Conservation (phyloP, 2,113 vertebrate genomes). For the Thamnophis sirtalis region DNA sequence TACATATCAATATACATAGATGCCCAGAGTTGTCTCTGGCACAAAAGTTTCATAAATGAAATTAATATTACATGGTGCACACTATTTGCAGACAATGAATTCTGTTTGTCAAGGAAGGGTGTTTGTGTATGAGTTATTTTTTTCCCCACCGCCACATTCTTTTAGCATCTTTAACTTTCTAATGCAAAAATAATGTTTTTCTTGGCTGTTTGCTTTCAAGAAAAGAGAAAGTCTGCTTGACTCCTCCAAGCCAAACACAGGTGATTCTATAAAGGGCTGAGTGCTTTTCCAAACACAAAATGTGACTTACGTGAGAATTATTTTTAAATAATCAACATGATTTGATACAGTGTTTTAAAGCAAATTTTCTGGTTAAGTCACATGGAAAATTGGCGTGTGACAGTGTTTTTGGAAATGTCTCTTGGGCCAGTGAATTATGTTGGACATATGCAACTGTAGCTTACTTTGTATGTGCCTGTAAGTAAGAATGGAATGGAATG, state of each 20-base stretch:
- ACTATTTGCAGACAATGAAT: conserved; percentile 40
- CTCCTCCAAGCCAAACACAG: background rate
- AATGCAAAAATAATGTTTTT: conserved; percentile 14
- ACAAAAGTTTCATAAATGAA: background rate
- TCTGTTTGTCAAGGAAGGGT: conserved; percentile 26
- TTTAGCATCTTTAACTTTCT: conserved; percentile 2
- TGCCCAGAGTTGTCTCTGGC: background rate
- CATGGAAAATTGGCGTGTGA: background rate
- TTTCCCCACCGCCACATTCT: conserved; percentile 14
- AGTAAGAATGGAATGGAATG: too few relatives aligned
- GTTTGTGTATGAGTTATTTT: background rate
- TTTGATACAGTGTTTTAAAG: background rate
- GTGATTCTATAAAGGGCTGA: background rate
- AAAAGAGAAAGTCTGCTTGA: background rate
- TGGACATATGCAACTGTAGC: background rate
- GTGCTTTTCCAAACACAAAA: background rate
- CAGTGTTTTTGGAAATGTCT: background rate
- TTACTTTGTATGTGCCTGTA: too few relatives aligned
- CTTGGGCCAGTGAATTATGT: background rate
- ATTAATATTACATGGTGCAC: background rate
- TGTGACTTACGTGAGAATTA: background rate
- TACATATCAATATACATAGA: background rate
- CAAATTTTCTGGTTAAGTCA: background rate
- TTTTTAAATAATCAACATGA: background rate
- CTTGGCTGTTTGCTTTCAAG: conserved; percentile 5